A percentile compares a stretch with the other conserved stretches of the same genome.
Conservation (phyloP, 1,140 invertebrate genomes). For the Panagrolaimus sp. region DNA sequence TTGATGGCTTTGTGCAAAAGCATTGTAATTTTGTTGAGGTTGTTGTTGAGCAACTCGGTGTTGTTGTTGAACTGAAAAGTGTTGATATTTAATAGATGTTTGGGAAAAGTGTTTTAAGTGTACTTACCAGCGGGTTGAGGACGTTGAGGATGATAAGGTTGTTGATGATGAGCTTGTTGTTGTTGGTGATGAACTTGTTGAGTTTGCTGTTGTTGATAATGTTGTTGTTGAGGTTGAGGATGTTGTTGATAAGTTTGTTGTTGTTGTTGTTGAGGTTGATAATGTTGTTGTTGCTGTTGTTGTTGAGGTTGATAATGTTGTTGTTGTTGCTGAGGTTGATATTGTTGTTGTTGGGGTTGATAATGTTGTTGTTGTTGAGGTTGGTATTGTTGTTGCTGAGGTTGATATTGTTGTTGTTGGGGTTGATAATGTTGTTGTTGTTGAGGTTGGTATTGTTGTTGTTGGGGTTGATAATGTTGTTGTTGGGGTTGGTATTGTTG, state of each 20-base stretch:
- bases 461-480: constrained; percentile 16
- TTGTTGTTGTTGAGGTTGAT: neutral
- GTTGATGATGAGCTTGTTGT: neutral
- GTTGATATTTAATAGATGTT: neutral
- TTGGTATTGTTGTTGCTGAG: neutral
- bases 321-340: constrained; percentile 20
- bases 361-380: constrained; percentile 8
- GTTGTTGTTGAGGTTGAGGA: neutral
- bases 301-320: neutral
- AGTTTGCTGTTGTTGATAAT: neutral
- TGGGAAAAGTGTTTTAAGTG: neutral
- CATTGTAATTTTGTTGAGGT: constrained; percentile 3
- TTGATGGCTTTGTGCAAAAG: constrained; percentile 4
- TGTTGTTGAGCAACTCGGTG: too few relatives aligned
- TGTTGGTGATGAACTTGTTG: neutral
- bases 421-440: constrained; percentile 13
- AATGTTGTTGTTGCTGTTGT: neutral
- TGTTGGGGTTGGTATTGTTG: constrained; percentile 13
- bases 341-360: neutral
- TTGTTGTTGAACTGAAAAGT: neutral
- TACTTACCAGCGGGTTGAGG: neutral
- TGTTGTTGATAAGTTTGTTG: neutral
- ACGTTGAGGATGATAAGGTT: constrained; percentile 5
- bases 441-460: neutral
- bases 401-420: constrained; percentile 4